Percentiles rank a stretch among this genome's conserved stretches.
These are phyloP conservation scores for Protobothrops mucrosquamatus DNA, from an alignment of 2,113 vertebrate genomes.

Conservation along the genomic window DNA sequence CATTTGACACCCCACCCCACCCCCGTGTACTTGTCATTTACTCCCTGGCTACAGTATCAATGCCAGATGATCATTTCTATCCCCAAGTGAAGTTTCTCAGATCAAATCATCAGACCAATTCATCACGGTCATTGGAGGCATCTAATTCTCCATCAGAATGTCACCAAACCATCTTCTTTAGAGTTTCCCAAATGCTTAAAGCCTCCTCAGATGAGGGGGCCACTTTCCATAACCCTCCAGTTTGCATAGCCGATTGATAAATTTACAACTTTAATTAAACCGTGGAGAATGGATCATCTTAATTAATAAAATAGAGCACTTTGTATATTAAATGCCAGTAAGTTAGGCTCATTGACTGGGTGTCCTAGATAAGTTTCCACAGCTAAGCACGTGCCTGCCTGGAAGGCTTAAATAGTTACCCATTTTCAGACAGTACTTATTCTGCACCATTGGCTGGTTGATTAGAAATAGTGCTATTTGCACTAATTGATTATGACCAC, in stretches of 20 bases:
- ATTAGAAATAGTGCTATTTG: neutral
- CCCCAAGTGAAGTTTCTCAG: neutral
- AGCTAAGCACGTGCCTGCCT: neutral
- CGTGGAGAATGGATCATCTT: neutral
- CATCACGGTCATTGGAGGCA: neutral
- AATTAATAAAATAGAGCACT: constrained; percentile 14
- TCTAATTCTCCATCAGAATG: neutral
- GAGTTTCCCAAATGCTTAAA: neutral
- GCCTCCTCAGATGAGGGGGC: neutral
- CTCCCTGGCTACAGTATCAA: neutral
- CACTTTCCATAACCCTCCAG: constrained; percentile 7
- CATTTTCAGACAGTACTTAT: neutral
- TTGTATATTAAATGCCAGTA: neutral
- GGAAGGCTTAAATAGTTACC: constrained; percentile 29
- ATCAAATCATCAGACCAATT: neutral
- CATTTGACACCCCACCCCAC: no score
- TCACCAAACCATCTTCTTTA: constrained; percentile 9
- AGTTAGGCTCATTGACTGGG: neutral
- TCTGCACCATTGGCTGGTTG: neutral
- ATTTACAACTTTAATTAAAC: constrained; percentile 18
- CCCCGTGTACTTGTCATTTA: no score
- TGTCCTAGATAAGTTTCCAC: neutral
- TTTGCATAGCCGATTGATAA: neutral
- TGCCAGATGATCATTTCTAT: neutral
- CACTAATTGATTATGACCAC: neutral